A percentile compares a stretch with the other conserved stretches of the same genome.
These are phyloP conservation scores for Rhagoletis pomonella DNA, from an alignment of 1,140 invertebrate genomes.

Conservation along the genomic window DNA sequence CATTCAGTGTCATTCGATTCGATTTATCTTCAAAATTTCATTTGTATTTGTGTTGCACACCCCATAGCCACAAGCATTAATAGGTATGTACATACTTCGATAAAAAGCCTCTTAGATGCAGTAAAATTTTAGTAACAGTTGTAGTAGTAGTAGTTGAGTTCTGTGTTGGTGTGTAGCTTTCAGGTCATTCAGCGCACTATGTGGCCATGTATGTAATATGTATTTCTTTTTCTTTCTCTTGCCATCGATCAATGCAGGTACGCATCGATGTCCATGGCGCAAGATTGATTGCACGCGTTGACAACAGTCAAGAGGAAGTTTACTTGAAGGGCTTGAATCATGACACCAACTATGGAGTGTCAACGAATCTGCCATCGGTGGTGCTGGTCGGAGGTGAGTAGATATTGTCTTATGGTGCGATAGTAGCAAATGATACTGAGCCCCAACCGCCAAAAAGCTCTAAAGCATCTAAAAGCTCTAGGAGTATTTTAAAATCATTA, in stretches of 20 bases:
- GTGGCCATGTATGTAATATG: no score
- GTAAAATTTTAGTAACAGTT: neutral
- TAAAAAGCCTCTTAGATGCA: neutral
- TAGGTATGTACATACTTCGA: no score
- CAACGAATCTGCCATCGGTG: conserved; percentile 87
- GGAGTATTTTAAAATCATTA: no score
- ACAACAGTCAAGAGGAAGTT: conserved; percentile 86
- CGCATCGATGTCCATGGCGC: conserved; percentile 88
- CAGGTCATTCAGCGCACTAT: conserved; percentile 44
- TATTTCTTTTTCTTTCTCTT: neutral
- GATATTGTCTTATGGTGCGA: neutral
- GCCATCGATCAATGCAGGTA: conserved; percentile 74
- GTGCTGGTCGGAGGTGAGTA: conserved; percentile 89
- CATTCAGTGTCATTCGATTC: conserved; percentile 25
- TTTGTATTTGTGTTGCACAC: neutral
- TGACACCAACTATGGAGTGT: conserved; percentile 88
- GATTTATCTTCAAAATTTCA: conserved; percentile 49
- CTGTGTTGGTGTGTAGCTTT: neutral
- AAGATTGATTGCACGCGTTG: conserved; percentile 87
- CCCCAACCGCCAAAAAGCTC: no score
- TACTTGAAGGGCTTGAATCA: conserved; percentile 86
- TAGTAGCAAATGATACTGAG: no score
- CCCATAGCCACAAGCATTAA: no score
- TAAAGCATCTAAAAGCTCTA: no score
- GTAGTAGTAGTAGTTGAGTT: neutral